Conservation (phyloP, 2,888 invertebrate species). For the Nemotelus pantherinus region DNA sequence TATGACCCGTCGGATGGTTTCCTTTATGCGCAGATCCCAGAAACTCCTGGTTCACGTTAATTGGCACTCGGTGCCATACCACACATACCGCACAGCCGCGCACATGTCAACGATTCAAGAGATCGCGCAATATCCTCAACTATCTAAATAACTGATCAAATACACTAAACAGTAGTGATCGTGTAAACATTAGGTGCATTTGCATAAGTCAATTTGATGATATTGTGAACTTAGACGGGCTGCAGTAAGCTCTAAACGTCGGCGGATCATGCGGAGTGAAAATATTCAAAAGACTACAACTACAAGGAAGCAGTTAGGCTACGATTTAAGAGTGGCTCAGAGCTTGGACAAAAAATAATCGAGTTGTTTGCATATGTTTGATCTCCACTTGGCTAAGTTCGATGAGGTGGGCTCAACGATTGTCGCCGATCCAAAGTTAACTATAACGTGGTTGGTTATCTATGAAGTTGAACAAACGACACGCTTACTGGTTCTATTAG, state of each 20-base stretch:
- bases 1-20: too few relatives aligned
- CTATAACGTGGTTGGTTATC: not conserved
- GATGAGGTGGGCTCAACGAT: conserved; percentile 18
- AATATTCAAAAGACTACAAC: too few relatives aligned
- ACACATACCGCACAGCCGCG: not conserved
- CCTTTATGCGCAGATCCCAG: too few relatives aligned
- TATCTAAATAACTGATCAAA: conserved; percentile 40
- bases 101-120: not conserved
- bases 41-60: conserved; percentile 10
- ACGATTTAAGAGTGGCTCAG: too few relatives aligned
- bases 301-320: too few relatives aligned
- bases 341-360: too few relatives aligned
- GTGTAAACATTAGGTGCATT: conserved; percentile 33
- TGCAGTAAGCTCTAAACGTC: too few relatives aligned
- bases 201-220: conserved; percentile 39
- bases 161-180: conserved; percentile 33
- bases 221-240: too few relatives aligned
- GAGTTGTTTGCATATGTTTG: not conserved
- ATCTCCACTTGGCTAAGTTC: not conserved
- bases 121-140: conserved; percentile 19
- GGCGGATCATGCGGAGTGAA: too few relatives aligned
- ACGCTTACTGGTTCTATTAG: conserved; percentile 16
- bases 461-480: not conserved
- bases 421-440: conserved; percentile 20
- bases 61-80: not conserved